These are phyloP conservation scores for Coreoperca whiteheadi DNA, from an alignment of 2,113 vertebrate genomes.

Conservation along the genomic window DNA sequence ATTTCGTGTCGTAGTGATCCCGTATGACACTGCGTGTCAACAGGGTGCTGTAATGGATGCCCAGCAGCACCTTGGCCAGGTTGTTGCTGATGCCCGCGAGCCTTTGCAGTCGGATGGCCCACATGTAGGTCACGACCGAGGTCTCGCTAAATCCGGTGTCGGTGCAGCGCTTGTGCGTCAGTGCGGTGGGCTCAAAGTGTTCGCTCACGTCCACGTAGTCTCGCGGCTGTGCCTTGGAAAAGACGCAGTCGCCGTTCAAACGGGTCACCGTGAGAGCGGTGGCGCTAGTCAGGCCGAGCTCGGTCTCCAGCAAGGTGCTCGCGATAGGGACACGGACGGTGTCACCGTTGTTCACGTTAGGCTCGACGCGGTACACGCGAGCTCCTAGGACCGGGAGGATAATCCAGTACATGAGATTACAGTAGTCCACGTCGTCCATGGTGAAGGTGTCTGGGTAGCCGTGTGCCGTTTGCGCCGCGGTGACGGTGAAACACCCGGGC, in stretches of 20 bases:
- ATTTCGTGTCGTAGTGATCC: conserved; percentile 10
- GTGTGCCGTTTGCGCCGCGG: too few relatives aligned
- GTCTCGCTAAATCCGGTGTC: not conserved
- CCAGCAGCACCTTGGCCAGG: conserved; percentile 1
- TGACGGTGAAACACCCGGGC: not conserved
- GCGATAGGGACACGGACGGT: too few relatives aligned
- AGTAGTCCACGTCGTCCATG: too few relatives aligned
- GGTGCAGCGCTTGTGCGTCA: not conserved
- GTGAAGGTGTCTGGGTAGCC: too few relatives aligned
- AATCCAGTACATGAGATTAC: too few relatives aligned
- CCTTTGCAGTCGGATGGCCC: not conserved
- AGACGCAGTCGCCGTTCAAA: not conserved
- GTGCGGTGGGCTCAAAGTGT: not conserved
- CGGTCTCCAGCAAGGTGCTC: too few relatives aligned
- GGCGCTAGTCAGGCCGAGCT: too few relatives aligned
- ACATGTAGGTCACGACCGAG: conserved; percentile 20
- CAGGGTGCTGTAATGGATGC: conserved; percentile 17
- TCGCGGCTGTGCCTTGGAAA: not conserved
- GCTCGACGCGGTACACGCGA: too few relatives aligned
- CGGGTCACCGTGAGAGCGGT: not conserved
- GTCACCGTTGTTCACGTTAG: too few relatives aligned
- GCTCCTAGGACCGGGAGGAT: too few relatives aligned
- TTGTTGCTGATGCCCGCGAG: not conserved
- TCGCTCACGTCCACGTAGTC: not conserved
- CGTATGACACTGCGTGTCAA: not conserved